Base-by-base conservation (phyloP, 2,888 invertebrate species). In the Litoditis marina region DNA sequence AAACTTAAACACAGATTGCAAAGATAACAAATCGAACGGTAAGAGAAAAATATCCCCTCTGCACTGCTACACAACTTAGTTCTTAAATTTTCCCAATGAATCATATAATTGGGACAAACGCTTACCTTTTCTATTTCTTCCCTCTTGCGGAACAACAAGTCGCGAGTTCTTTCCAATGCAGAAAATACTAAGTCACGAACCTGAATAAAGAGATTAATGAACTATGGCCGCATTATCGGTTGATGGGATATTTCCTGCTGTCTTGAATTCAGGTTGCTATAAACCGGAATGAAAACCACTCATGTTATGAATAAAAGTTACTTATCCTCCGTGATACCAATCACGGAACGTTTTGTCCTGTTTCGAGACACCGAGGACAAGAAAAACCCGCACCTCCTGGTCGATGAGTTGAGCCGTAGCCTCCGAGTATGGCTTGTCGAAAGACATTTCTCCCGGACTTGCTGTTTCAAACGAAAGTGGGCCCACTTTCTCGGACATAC, bases 401-500 rank as follows among this genome's bases (percentile, higher is more conserved):
- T 98, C 98, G 62, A 98, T 98, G 59, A 94, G 82, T 83, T 94
- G 93, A 0, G 98, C 95, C 0, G 96, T 99, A 78, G 90, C 89
- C 85, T 99, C 98, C 1, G 95, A 95, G 85, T 98, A 98, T 0
- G 96, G 98, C 84, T 98, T 98, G 74, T 80, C 80, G 59, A 78
- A 78, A 2, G 78, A 65, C 79, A 81, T 81, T 53, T 96, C 95
- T 0, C 95, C 95, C 0, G 90, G 90, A 77, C 91, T 90, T 0
- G 94, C 92, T 88, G 92, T 89, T 83, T 96, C 92, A 82, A 95
- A 98, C 52, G 95, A 95, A 0, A 98, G 89, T 81, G 95, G 92
- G 0, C 98, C 98, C 0, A 98, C 91, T 86, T 92, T 93, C 28
- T 91, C 88, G 82, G 94, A 98, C 96, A 98, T 98, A 69, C 98